A percentile compares a stretch with the other conserved stretches of the same genome.
Conservation (phyloP, 2,797 vertebrate species). For the Prionace glauca region DNA sequence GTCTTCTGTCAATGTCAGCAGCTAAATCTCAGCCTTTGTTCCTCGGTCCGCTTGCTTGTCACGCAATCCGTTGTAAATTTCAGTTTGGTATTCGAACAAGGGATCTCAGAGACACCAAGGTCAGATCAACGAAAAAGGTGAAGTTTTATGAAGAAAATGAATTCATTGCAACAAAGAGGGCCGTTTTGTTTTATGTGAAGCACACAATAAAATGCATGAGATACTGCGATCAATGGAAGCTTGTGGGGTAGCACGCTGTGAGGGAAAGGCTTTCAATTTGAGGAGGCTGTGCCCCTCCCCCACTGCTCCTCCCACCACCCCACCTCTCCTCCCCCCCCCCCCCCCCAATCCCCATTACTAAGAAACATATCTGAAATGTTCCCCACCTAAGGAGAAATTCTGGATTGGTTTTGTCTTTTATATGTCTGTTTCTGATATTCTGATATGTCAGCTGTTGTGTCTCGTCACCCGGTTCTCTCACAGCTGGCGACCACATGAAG, state of each 20-base stretch:
- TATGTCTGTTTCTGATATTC: not conserved
- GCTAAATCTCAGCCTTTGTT: not conserved
- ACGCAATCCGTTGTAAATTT: not conserved
- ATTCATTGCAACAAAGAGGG: conserved; percentile 11
- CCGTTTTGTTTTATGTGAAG: not conserved
- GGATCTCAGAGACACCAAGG: not conserved
- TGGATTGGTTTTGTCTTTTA: not conserved
- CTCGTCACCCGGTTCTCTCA: not conserved
- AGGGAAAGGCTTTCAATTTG: not conserved
- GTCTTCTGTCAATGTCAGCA: not conserved
- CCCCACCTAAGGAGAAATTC: not conserved
- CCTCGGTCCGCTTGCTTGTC: not conserved
- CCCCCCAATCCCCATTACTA: not conserved
- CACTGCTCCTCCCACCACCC: too few relatives aligned
- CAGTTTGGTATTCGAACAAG: not conserved
- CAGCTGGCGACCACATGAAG: not conserved
- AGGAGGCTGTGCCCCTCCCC: not conserved
- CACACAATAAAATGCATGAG: not conserved
- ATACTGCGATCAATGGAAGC: not conserved
- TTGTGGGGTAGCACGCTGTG: not conserved
- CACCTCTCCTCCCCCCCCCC: not conserved
- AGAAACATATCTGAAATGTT: not conserved
- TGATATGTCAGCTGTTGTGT: too few relatives aligned
- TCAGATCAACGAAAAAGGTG: conserved; percentile 2
- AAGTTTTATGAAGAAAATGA: conserved; percentile 14